Evolutionary conservation across 2,113 vertebrate genomes (phyloP).

Genomic region (Nettapus auritus): DNA sequence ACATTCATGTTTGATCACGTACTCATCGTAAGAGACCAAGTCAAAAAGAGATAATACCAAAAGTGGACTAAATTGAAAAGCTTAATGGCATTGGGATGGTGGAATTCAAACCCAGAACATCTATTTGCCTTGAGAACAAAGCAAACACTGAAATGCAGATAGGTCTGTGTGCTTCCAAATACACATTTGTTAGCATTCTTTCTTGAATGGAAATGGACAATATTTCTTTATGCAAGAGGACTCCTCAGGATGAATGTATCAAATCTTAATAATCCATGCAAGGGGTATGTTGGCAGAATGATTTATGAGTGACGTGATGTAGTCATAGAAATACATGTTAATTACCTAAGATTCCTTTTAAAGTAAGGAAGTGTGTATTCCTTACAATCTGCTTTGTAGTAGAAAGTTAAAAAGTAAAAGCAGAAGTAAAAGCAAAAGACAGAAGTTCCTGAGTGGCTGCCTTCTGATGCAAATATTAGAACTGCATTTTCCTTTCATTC

Average conservation of each 20-base stretch:
- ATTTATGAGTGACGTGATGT: background rate
- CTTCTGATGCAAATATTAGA: background rate
- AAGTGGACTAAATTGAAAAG: background rate
- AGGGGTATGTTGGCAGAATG: background rate
- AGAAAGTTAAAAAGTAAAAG: background rate
- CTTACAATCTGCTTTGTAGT: background rate
- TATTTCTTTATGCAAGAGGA: background rate
- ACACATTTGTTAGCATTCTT: background rate
- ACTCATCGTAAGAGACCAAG: background rate
- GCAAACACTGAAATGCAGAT: background rate
- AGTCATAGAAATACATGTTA: background rate
- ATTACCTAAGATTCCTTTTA: background rate
- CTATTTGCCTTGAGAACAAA: background rate
- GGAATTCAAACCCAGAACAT: background rate
- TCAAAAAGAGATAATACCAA: background rate
- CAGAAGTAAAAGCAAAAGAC: too few species aligned
- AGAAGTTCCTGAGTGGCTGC: background rate
- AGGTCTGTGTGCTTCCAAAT: rapidly evolving
- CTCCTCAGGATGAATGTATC: background rate
- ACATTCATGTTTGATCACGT: background rate
- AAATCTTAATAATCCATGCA: background rate
- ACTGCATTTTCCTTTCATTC: background rate
- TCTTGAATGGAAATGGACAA: background rate
- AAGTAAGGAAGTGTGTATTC: background rate
- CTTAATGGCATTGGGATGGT: background rate